Evolutionary conservation across 2,797 vertebrate species (phyloP), one percentile per base, ranked within the genome.

Genomic region (Lepidocolaptes lacrymiger): DNA sequence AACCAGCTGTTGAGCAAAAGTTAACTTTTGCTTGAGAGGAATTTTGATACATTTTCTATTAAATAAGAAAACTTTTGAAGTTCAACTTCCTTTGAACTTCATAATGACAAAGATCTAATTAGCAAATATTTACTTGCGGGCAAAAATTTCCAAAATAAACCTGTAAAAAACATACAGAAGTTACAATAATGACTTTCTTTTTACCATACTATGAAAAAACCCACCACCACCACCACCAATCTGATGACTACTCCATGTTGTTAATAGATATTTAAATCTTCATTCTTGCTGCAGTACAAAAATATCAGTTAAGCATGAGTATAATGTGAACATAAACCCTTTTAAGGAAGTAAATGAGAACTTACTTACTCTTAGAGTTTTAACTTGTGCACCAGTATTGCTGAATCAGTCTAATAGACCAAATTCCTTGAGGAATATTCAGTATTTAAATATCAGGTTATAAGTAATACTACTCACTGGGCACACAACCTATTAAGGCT

Each of bases 161-260:
- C 20, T 37, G 7, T 3, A 64, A 77, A 37, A 4, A 56, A 24
- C 7, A 24, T 61, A 34, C 12, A n/a, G 21, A 85, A 26, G 9
- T 63, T 81, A 54, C 7, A 71, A 23, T 27, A 79, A 91, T 48
- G 5, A 12, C 27, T 37, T 56, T 0, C 22, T 24, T 67, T 86
- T 56, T n/a, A n/a, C n/a, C 14, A 11, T 76, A 23, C 13, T 76
- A 26, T 44, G 3, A 34, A 61, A 78, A 75, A 69, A 11, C 6
- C 20, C 44, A 11, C 22, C 19, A 27, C 17, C 41, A 43, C 18
- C 2, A 32, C 1, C 2, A 1, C 2, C 20, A 44, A 14, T 61
- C 21, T 30, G 22, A 18, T 85, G 34, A 32, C 10, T 52, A 20
- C 15, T 52, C 34, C 14, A 30, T 72, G 23, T 66, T 51, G 11